Evolutionary conservation across 2,113 vertebrate genomes (phyloP).

Genomic region (Camelus bactrianus): DNA sequence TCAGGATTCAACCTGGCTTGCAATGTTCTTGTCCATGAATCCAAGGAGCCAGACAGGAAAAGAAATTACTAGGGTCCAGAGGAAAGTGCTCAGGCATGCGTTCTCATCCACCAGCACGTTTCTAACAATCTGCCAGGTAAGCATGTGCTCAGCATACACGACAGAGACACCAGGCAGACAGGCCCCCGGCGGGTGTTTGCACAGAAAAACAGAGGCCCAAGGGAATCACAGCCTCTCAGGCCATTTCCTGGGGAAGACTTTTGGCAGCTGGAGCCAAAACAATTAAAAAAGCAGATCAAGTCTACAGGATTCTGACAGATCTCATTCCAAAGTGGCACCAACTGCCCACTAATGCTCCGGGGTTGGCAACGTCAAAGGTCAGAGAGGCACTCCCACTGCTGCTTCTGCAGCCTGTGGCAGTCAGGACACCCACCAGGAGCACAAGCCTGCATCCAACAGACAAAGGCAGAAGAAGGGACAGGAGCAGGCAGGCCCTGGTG

Average conservation of each 20-base stretch:
- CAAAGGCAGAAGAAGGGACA: no score
- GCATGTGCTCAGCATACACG: rapidly evolving
- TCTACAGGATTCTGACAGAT: background rate
- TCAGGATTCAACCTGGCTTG: background rate
- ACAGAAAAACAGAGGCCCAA: background rate
- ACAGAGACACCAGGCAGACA: background rate
- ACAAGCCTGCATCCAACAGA: background rate
- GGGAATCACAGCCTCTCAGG: background rate
- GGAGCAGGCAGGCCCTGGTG: background rate
- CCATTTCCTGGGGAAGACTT: background rate
- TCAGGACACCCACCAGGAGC: rapidly evolving
- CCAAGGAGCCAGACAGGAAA: background rate
- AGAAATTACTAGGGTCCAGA: background rate
- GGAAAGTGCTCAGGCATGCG: background rate
- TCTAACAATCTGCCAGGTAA: no score
- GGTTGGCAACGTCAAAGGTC: background rate
- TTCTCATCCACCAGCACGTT: background rate
- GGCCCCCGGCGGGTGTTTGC: rapidly evolving
- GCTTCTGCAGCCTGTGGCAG: background rate
- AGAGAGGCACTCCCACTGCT: background rate
- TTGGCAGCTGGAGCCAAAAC: background rate
- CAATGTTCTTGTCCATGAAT: background rate
- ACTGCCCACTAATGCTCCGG: background rate
- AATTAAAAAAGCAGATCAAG: no score
- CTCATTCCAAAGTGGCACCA: background rate